Evolutionary conservation across 2,797 vertebrate species (phyloP).

Genomic region (Delichon dasypus): DNA sequence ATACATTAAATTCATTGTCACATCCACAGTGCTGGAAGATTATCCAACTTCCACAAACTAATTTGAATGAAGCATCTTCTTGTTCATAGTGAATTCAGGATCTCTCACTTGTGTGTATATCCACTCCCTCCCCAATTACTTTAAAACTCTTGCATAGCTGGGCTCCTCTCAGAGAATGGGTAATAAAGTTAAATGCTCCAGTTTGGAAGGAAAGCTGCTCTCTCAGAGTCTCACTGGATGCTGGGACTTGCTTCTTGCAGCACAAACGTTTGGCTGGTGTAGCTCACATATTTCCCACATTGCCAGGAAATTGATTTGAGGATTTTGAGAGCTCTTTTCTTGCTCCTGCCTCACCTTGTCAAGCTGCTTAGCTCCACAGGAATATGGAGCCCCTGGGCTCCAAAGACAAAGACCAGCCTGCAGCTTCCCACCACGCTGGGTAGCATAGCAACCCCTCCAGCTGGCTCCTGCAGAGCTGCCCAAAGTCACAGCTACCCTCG

Average conservation of each 20-base stretch:
- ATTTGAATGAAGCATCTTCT: neutral
- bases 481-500: neutral
- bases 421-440: neutral
- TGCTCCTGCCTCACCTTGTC: neutral
- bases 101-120: neutral
- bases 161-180: neutral
- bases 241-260: neutral
- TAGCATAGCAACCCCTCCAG: neutral
- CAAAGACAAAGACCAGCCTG: neutral
- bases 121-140: neutral
- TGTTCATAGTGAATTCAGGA: neutral
- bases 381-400: neutral
- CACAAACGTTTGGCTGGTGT: neutral
- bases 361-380: neutral
- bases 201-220: neutral
- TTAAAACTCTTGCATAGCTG: neutral
- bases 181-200: neutral
- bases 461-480: neutral
- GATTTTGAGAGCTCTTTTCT: constrained; percentile 1
- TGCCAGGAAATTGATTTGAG: neutral
- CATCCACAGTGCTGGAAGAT: neutral
- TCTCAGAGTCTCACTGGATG: neutral
- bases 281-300: neutral
- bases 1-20: neutral
- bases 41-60: neutral